Base-by-base conservation (phyloP, 1,140 invertebrate genomes). In the Diorhabda sublineata region DNA sequence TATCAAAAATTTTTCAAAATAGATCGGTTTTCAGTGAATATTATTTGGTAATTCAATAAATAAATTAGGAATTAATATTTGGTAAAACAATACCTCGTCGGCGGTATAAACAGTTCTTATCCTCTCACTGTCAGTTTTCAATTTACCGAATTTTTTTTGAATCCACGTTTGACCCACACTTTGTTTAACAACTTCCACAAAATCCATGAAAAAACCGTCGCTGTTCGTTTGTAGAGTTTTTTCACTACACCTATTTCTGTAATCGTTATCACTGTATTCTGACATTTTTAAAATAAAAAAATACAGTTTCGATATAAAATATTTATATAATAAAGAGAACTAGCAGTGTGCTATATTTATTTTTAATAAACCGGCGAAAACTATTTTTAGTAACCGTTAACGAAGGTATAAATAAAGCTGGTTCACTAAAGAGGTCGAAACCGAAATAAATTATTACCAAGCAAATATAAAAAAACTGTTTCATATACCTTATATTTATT, bases 181-280 rank as follows among this genome's bases (percentile, higher is more conserved):
- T 67, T 80, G 76, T 4, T 71, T 77, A 3, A 86, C 79, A 58
- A 82, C 77, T 5, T 87, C 83, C 3, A 80, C 84, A 69, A 87
- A 87, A 61, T 85, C 82, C 52, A 82, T 78, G 69, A 88, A 88
- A 75, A 88, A 88, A 5, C 87, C 87, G 68, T 85, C 83, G 69
- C 81, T 81, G 44, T 87, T 83, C 5, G 87, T 86, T 71, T 87
- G 85, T 11, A 88, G 76, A 0, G 87, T 88, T 65, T 83, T 84
- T 72, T 85, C 82, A 62, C 85, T 87, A 72, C 87, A 88, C 56
- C 86, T 70, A 41, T 69, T 47, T 60, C 58, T 63, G 58, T 70
- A 74, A 26, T 8, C n/a, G 6, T 45, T 45, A 58, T 65, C 52
- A 11, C 7, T 45, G 58, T n/a, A 63, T 68, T 63, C 45, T n/a